Percentiles rank a stretch among this genome's conserved stretches.
These are phyloP conservation scores for Lithobates pipiens DNA, from an alignment of 2,797 vertebrate species.

Conservation along the genomic window DNA sequence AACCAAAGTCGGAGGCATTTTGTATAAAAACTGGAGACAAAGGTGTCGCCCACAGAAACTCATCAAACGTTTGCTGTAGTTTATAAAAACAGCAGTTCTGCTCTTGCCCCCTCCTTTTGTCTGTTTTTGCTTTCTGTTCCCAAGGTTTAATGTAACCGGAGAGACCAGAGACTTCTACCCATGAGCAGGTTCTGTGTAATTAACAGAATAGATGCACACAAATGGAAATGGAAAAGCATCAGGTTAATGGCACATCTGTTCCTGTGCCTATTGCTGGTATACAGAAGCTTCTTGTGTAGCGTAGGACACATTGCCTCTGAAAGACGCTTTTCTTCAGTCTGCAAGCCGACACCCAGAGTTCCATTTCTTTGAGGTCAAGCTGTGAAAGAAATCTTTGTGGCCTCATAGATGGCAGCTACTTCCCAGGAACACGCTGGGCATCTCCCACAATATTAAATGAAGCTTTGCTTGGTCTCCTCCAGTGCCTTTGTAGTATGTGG, in stretches of 20 bases:
- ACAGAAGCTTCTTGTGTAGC: constrained; percentile 46
- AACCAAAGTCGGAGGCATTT: background rate
- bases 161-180: background rate
- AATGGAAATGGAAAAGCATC: background rate
- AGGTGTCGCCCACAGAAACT: background rate
- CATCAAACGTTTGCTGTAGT: background rate
- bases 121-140: too few relatives aligned
- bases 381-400: constrained; percentile 48
- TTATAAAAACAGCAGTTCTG: too few relatives aligned
- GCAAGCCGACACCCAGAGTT: constrained; percentile 25
- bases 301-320: constrained; percentile 26
- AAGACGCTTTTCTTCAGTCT: constrained; percentile 51
- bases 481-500: background rate
- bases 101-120: background rate
- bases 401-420: constrained; percentile 41
- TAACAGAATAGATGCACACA: background rate
- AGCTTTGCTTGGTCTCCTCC: background rate
- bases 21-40: too few relatives aligned
- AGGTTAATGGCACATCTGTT: background rate
- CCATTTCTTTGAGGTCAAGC: background rate
- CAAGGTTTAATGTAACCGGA: background rate
- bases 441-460: background rate
- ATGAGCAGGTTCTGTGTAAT: background rate
- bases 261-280: background rate
- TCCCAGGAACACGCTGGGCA: background rate